Percentiles rank a stretch among this genome's conserved stretches.
Evolutionary conservation across 1,140 invertebrate genomes (phyloP).

Genomic region (Dryas iulia): DNA sequence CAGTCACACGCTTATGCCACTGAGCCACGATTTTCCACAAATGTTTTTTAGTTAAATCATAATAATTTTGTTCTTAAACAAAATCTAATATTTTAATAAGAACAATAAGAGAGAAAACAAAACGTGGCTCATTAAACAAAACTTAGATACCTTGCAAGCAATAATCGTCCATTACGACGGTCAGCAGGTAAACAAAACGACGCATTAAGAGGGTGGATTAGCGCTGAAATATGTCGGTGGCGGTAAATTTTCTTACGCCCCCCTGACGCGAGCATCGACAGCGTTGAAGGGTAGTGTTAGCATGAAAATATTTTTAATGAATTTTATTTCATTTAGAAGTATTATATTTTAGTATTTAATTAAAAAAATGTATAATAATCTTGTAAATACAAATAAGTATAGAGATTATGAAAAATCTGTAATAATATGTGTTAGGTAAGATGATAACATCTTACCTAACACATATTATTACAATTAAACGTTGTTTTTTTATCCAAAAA

Average conservation of each 20-base stretch:
- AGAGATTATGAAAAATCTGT: too few relatives aligned
- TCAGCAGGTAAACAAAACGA: conserved; percentile 78
- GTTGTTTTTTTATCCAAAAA: too few relatives aligned
- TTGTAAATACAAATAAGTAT: background rate
- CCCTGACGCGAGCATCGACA: conserved; percentile 70
- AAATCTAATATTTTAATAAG: background rate
- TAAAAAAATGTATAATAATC: background rate
- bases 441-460: too few relatives aligned
- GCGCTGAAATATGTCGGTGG: conserved; percentile 74
- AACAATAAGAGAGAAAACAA: background rate
- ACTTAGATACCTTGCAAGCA: conserved; percentile 25
- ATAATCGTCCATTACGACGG: conserved; percentile 62
- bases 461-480: too few relatives aligned
- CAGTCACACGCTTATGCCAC: too few relatives aligned
- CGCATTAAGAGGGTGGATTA: conserved; percentile 78
- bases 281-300: conserved; percentile 57
- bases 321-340: background rate
- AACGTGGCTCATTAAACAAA: background rate
- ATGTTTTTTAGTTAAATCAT: too few relatives aligned
- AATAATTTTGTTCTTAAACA: too few relatives aligned
- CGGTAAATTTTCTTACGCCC: conserved; percentile 78
- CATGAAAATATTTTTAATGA: conserved; percentile 36
- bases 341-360: too few relatives aligned
- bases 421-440: too few relatives aligned
- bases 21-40: too few relatives aligned